These are phyloP conservation scores for Xerus rutilus DNA, from an alignment of 2,797 vertebrate species.

Conservation along the genomic window DNA sequence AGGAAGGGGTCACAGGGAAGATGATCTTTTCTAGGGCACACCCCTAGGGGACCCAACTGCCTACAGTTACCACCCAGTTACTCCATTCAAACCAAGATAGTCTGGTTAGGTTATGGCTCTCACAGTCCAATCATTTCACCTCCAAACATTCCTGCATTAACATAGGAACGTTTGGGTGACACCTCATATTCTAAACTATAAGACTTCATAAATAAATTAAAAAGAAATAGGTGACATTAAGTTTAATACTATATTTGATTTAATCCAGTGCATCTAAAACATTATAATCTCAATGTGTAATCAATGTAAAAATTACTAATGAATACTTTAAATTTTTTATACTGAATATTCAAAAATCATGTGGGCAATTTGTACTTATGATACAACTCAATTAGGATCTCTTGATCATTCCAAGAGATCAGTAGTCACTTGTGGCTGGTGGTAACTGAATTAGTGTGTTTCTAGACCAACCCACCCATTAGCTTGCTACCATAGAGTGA, in stretches of 20 bases:
- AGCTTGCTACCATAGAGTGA: not conserved
- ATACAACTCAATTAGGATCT: not conserved
- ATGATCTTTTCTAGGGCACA: too few relatives aligned
- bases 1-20: too few relatives aligned
- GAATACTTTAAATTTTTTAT: not conserved
- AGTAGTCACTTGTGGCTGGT: not conserved
- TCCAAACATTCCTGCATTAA: too few relatives aligned
- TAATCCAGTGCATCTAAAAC: conserved; percentile 10
- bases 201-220: not conserved
- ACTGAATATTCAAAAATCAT: conserved; percentile 45
- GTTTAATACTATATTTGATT: conserved; percentile 19
- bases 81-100: too few relatives aligned
- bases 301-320: conserved; percentile 44
- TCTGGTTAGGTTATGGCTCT: too few relatives aligned
- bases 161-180: too few relatives aligned
- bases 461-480: not conserved
- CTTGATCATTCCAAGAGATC: not conserved
- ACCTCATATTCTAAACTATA: too few relatives aligned
- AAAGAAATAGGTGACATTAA: conserved; percentile 35
- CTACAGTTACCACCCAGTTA: too few relatives aligned
- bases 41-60: too few relatives aligned
- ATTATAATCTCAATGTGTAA: not conserved
- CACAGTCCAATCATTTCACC: too few relatives aligned
- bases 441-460: not conserved
- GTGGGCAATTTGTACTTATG: not conserved